Conservation (phyloP, 2,888 invertebrate species). For the Amphimallon solstitiale region DNA sequence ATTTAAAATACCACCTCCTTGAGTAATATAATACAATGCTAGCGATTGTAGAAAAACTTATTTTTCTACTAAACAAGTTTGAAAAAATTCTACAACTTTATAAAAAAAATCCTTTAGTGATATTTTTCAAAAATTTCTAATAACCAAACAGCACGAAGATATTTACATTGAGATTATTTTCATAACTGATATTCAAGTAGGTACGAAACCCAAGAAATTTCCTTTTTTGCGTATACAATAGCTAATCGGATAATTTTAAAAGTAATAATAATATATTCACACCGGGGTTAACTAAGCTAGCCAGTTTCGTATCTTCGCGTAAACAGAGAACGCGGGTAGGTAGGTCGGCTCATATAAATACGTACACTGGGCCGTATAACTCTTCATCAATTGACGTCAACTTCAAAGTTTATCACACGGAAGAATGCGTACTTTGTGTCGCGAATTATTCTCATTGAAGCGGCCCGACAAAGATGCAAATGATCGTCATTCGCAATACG, state of each 20-base stretch:
- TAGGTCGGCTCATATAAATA: constrained; percentile 18
- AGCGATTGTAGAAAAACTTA: no score
- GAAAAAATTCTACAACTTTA: no score
- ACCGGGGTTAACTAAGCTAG: constrained; percentile 29
- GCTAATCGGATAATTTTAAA: background rate
- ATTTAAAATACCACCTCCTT: no score
- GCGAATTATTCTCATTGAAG: constrained; percentile 16
- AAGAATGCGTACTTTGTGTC: constrained; percentile 33
- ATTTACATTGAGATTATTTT: background rate
- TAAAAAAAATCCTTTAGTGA: no score
- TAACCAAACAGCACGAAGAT: background rate
- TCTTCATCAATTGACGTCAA: constrained; percentile 35
- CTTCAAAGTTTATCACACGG: constrained; percentile 25
- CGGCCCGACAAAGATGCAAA: constrained; percentile 30
- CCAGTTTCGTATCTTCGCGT: constrained; percentile 21
- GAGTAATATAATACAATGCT: no score
- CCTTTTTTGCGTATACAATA: constrained; percentile 18
- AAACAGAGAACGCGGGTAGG: background rate
- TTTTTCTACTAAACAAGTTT: no score
- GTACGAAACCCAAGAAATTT: background rate
- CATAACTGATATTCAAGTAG: constrained; percentile 19
- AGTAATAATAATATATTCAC: constrained; percentile 27
- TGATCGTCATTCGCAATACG: constrained; percentile 16
- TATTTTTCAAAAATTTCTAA: no score
- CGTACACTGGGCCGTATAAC: constrained; percentile 25